These are phyloP conservation scores for Darevskia nairensis DNA, from an alignment of 2,797 vertebrate genomes.

Conservation along the genomic window DNA sequence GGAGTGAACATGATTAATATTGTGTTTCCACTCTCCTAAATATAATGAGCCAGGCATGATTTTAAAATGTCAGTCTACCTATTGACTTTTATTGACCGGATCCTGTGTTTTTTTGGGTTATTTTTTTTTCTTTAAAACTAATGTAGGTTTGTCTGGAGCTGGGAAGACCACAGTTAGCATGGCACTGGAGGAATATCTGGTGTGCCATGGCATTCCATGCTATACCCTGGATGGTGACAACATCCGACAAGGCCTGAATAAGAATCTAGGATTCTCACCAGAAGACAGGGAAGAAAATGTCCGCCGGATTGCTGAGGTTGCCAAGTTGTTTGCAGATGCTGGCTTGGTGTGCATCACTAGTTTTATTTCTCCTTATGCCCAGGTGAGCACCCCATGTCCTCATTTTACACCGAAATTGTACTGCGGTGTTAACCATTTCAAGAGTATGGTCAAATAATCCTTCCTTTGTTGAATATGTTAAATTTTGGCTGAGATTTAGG, in stretches of 20 bases:
- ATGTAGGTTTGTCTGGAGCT: constrained; percentile 92
- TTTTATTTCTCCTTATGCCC: constrained; percentile 96
- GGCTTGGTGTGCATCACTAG: constrained; percentile 97
- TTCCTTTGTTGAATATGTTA: not conserved
- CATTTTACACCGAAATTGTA: not conserved
- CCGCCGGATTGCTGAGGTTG: constrained; percentile 95
- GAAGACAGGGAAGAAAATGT: constrained; percentile 98
- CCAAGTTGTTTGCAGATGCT: constrained; percentile 96
- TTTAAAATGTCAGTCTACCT: not conserved
- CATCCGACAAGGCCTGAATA: constrained; percentile 97
- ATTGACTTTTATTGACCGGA: not conserved
- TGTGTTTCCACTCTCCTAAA: not conserved
- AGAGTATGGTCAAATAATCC: not conserved
- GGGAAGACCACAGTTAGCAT: constrained; percentile 99
- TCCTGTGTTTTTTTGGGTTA: no score
- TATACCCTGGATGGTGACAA: constrained; percentile 98
- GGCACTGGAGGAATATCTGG: constrained; percentile 97
- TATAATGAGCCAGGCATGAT: not conserved
- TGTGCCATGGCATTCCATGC: constrained; percentile 97
- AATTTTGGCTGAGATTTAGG: not conserved
- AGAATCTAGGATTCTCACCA: constrained; percentile 95
- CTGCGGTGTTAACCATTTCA: not conserved
- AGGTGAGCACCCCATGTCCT: constrained; percentile 78
- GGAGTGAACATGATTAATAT: not conserved
- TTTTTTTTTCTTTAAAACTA: constrained; percentile 19